Base-by-base conservation (phyloP, 2,797 vertebrate species). In the Pseudomugil gertrudae region DNA sequence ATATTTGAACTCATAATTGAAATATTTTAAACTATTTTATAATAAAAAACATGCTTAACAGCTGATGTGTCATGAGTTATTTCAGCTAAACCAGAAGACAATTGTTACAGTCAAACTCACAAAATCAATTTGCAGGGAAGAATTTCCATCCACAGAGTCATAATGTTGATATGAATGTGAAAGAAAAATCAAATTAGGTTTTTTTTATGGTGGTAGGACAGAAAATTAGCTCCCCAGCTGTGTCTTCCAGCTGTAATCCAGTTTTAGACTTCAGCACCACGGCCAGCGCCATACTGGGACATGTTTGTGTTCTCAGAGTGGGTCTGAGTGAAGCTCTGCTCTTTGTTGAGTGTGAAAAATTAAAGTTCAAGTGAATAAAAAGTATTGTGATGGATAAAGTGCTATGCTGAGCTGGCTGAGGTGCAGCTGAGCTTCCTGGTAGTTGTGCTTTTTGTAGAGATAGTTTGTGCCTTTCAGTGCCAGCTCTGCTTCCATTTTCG, bases 291-390 rank as follows among this genome's bases (percentile, higher is more conserved):
- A n/a, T 33, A 38, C 36, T 52, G 58, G 63, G 23, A 14, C 48
- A 56, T 74, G 33, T 47, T 56, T 71, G 47, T 72, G 60, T 50
- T 61, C 35, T 74, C 59, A 65, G 69, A 52, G 57, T 60, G 35
- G 36, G 55, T 47, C 8, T 32, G 69, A 79, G 64, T 61, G 76
- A 24, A 59, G 69, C 61, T 61, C 58, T 63, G 48, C 66, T 47
- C 15, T 53, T 21, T 60, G 61, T 54, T 56, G 2, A 27, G 30
- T 55, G 60, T 84, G 57, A 60, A 29, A 73, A 75, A 66, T 64
- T 32, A 66, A 74, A 50, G 47, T 67, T 84, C 33, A 82, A 63
- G 56, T 73, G 64, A 57, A 70, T 80, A 60, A 81, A 83, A 81
- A 51, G n/a, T 43, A 81, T 51, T 43, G 30, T 19, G 40, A 9